These are phyloP conservation scores for Somateria mollissima DNA, from an alignment of 2,797 vertebrate species.

Conservation along the genomic window DNA sequence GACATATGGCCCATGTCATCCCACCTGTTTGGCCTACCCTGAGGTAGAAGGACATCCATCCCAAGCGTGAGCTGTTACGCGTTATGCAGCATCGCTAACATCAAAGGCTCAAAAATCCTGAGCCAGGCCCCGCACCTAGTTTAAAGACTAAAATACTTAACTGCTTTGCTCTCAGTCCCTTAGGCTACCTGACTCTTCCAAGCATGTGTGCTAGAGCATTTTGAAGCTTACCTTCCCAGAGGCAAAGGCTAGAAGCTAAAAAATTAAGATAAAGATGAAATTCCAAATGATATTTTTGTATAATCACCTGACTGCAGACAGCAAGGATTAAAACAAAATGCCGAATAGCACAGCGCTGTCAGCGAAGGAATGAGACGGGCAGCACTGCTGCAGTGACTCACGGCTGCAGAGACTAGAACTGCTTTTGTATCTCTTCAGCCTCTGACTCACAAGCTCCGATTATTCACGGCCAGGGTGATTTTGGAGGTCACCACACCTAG, in stretches of 20 bases:
- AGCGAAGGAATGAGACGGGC: not conserved
- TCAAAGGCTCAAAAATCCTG: not conserved
- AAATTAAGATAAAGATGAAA: not conserved
- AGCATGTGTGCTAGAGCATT: not conserved
- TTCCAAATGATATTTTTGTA: not conserved
- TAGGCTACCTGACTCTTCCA: not conserved
- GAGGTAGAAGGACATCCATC: not conserved
- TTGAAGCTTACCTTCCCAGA: not conserved
- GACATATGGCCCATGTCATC: not conserved
- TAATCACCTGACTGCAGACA: not conserved
- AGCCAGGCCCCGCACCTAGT: not conserved
- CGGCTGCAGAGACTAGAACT: not conserved
- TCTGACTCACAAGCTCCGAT: conserved; percentile 39
- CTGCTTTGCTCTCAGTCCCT: not conserved
- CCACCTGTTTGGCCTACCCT: not conserved
- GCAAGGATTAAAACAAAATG: not conserved
- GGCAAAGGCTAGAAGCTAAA: not conserved
- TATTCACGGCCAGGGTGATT: not conserved
- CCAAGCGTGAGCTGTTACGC: not conserved
- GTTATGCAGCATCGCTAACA: not conserved
- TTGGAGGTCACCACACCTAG: conserved; percentile 33
- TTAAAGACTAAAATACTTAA: not conserved
- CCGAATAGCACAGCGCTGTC: not conserved
- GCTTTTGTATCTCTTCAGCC: conserved; percentile 4
- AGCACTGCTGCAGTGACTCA: conserved; percentile 22